Conservation (phyloP, 2,113 vertebrate species). For the Ariopsis seemanni region DNA sequence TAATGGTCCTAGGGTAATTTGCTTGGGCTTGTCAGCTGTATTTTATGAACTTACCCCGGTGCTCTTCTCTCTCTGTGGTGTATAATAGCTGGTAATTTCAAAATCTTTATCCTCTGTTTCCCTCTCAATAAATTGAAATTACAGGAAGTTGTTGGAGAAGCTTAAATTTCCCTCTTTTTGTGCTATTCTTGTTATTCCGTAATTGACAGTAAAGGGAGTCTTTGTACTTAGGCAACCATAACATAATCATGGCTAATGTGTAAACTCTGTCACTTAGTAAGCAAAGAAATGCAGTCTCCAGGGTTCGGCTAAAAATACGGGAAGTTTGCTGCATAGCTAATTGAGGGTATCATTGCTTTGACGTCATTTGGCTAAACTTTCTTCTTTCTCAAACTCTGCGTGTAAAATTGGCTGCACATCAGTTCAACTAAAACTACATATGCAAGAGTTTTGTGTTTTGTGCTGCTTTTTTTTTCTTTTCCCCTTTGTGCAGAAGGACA, state of each 20-base stretch:
- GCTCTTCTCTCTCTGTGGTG: slow-evolving; percentile 79
- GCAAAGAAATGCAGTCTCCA: slow-evolving; percentile 85
- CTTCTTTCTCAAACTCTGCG: background rate
- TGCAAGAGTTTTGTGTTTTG: background rate
- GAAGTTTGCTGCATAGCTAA: slow-evolving; percentile 50
- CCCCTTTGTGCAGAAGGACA: background rate
- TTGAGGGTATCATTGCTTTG: slow-evolving; percentile 40
- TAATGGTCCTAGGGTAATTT: slow-evolving; percentile 99
- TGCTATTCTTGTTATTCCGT: slow-evolving; percentile 80
- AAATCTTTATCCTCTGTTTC: slow-evolving; percentile 99
- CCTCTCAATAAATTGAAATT: slow-evolving; percentile 99
- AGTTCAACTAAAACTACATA: slow-evolving; percentile 9
- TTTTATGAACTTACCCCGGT: slow-evolving; percentile 91
- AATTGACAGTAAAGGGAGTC: slow-evolving; percentile 87
- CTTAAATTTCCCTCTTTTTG: slow-evolving; percentile 74
- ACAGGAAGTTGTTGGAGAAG: slow-evolving; percentile 99
- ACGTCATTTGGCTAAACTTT: slow-evolving; percentile 23
- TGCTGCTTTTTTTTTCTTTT: background rate
- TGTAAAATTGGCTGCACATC: slow-evolving; percentile 14
- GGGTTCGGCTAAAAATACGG: slow-evolving; percentile 64
- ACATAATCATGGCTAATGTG: slow-evolving; percentile 76
- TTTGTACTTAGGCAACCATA: slow-evolving; percentile 83
- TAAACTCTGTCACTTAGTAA: slow-evolving; percentile 92
- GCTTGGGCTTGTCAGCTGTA: slow-evolving; percentile 97
- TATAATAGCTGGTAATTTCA: slow-evolving; percentile 99